Evolutionary conservation across 2,888 invertebrate genomes (phyloP).

Genomic region (Brenthis hecate): DNA sequence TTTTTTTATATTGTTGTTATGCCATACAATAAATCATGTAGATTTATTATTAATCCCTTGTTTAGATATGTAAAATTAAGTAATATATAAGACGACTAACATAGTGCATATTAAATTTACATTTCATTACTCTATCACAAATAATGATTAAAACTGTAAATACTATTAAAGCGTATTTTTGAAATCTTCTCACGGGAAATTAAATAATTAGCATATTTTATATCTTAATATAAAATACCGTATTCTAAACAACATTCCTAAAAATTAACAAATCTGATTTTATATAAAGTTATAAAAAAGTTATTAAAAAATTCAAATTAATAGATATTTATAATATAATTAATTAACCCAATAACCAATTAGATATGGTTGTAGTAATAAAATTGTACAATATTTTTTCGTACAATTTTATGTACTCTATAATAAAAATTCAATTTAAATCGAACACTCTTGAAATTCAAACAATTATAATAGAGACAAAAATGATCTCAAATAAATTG

Average conservation of each 20-base stretch:
- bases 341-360: no score
- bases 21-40: no score
- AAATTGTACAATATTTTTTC: no score
- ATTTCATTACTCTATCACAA: background rate
- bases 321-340: no score
- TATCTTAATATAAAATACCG: slow-evolving; percentile 10
- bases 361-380: no score
- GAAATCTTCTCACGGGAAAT: slow-evolving; percentile 13
- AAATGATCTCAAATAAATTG: background rate
- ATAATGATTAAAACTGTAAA: background rate
- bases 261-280: background rate
- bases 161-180: slow-evolving; percentile 3
- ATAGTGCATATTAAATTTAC: background rate
- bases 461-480: background rate
- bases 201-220: slow-evolving; percentile 18
- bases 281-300: slow-evolving; percentile 5
- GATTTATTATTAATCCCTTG: no score
- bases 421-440: no score
- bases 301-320: no score
- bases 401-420: no score
- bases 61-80: background rate
- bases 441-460: background rate
- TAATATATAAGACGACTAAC: background rate
- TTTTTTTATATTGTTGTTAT: no score
- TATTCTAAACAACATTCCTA: slow-evolving; percentile 15